Evolutionary conservation across 2,113 vertebrate genomes (phyloP), one percentile per base, ranked within the genome.

Genomic region (Alaudala cheleensis): DNA sequence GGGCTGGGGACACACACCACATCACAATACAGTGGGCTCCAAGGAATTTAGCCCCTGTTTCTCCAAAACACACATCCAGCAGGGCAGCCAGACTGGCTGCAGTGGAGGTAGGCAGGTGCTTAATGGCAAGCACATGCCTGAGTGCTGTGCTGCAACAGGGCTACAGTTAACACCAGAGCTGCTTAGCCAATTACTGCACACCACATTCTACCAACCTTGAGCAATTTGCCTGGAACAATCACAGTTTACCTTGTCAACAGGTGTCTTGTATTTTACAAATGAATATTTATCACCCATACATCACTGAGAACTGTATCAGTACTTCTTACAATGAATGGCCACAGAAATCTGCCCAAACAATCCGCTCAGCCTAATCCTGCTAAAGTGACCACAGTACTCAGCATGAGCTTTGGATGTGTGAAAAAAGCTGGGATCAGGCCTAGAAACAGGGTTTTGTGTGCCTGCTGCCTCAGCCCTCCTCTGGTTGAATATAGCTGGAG

Each of bases 361-460:
- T 92, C 85, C 4, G 0, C 79, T 88, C 85, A 78, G 88, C 51
- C 93, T 95, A 94, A 96, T 96, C 93, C 93, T 90, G 74, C 93
- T 95, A 80, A 95, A 95, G 71, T 72, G 84, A 92, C 95, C 81
- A 80, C 91, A 91, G 86, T 50, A 88, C 94, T 94, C 95, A 94
- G 87, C 81, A 24, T 82, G 93, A 95, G 93, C 66, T 69, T 72
- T 73, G 81, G 71, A 64, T 39, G 37, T 16, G 18, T 81, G 84
- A 95, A 81, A 93, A 96, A 94, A 92, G 90, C 88, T 0, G 33
- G 71, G 92, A 95, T 95, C 89, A 89, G 84, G 77, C 81, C 91
- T 93, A 76, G 89, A 62, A 87, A 45, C 57, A 76, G 74, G 81
- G 91, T 45, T 95, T 94, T 96, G 89, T 87, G 6, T 37, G 91